Percentiles rank a stretch among this genome's conserved stretches.
These are phyloP conservation scores for Leptura quadrifasciata DNA, from an alignment of 2,888 invertebrate species.

Conservation along the genomic window DNA sequence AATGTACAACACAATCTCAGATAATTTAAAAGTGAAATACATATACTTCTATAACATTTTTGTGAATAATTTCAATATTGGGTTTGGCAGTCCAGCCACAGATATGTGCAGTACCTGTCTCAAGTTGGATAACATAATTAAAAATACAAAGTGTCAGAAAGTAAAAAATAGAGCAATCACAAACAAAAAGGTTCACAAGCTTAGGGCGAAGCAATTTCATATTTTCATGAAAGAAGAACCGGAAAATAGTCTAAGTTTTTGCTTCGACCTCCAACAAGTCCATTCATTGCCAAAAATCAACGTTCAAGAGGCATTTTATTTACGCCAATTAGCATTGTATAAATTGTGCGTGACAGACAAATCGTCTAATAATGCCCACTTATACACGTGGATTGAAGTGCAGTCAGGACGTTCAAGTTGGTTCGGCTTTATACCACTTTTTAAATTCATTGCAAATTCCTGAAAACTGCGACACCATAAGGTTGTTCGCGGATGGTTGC, in stretches of 20 bases:
- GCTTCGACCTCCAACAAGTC: slow-evolving; percentile 33
- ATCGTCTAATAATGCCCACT: not conserved
- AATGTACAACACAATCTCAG: too few species aligned
- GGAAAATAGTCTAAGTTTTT: slow-evolving; percentile 9
- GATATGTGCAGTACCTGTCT: too few species aligned
- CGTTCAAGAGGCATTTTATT: slow-evolving; percentile 8
- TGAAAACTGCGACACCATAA: not conserved
- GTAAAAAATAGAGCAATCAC: not conserved
- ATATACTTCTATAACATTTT: too few species aligned
- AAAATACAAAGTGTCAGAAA: too few species aligned
- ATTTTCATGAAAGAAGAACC: slow-evolving; percentile 27
- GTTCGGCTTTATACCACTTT: slow-evolving; percentile 5
- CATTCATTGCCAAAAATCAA: slow-evolving; percentile 21
- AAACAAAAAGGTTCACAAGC: slow-evolving; percentile 4
- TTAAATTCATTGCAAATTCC: not conserved
- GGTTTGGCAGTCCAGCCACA: not conserved
- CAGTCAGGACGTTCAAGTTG: slow-evolving; percentile 20
- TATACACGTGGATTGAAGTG: slow-evolving; percentile 29
- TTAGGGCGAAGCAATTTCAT: slow-evolving; percentile 31
- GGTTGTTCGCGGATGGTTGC: not conserved
- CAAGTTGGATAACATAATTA: too few species aligned
- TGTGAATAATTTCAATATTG: not conserved
- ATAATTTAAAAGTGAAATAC: too few species aligned
- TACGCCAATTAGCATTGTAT: slow-evolving; percentile 16
- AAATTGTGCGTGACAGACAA: slow-evolving; percentile 33